Evolutionary conservation across 2,797 vertebrate species (phyloP), one percentile per base, ranked within the genome.

Genomic region (Eulemur coronatus): DNA sequence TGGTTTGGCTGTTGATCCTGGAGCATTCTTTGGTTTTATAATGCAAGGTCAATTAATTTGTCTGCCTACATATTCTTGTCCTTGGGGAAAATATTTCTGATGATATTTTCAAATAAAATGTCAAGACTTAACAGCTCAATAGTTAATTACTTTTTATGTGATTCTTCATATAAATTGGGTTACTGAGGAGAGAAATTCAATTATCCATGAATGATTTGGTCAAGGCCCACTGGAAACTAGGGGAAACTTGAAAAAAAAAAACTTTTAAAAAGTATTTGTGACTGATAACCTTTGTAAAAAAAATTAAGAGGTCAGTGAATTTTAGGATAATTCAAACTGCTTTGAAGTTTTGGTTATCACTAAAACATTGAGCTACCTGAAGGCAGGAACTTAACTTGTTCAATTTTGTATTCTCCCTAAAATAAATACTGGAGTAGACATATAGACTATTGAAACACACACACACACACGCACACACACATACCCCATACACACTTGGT

Each of bases 31-130:
- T 96, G 93, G 57, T 87, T 97, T 97, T 97, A 97, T 95, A 98
- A 98, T 82, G 4, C 67, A 91, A 97, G 67, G 59, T 97, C 95
- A 95, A 96, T 98, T 98, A 97, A 98, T 97, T 98, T 98, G 98
- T 97, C 96, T 97, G 87, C 76, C 91, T 97, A 93, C 91, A 97
- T 97, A 97, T 95, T 98, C 69, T 88, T 69, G 96, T 94, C 94
- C 97, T 97, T 46, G 55, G 79, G 87, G 90, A 95, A 98, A 92
- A 94, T 93, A 93, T 94, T 97, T 94, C 94, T 97, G 86, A 75
- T 96, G 84, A 97, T 92, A 95, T 98, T 87, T 73, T 96, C 95
- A 95, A 96, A 97, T 95, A 97, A 98, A 97, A 98, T 97, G 95
- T 98, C 97, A 98, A 97, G 86, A 97, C 93, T 75, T 97, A 95